Percentiles rank a stretch among this genome's conserved stretches.
These are phyloP conservation scores for Ctenodactylus gundi DNA, from an alignment of 2,113 vertebrate species.

Conservation along the genomic window DNA sequence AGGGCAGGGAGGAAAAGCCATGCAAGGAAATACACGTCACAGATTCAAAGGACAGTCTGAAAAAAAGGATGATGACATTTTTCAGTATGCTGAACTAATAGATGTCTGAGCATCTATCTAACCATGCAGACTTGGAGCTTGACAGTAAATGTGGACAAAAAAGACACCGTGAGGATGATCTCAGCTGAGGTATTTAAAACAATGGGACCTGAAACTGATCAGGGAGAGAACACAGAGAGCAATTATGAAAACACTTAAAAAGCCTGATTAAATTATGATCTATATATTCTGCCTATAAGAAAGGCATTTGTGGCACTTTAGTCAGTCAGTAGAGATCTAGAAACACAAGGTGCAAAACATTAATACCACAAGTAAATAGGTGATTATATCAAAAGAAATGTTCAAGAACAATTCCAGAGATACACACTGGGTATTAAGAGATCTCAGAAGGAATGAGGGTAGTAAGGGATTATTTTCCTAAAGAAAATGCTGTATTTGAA, in stretches of 20 bases:
- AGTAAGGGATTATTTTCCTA: background rate
- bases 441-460: background rate
- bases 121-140: background rate
- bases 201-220: background rate
- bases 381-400: background rate
- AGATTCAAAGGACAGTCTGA: background rate
- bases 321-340: background rate
- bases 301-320: background rate
- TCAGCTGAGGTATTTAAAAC: constrained; percentile 13
- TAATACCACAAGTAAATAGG: background rate
- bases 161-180: background rate
- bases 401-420: background rate
- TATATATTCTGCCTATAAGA: background rate
- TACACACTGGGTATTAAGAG: background rate
- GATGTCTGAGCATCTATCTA: background rate
- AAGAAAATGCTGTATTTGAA: background rate
- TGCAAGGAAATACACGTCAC: background rate
- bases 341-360: background rate
- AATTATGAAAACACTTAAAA: background rate
- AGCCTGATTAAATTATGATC: constrained; percentile 4
- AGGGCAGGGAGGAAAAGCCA: background rate
- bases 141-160: constrained; percentile 22
- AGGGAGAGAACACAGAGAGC: background rate
- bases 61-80: background rate
- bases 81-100: background rate